These are phyloP conservation scores for Brachirus orientalis DNA, from an alignment of 2,113 vertebrate species.

Conservation along the genomic window DNA sequence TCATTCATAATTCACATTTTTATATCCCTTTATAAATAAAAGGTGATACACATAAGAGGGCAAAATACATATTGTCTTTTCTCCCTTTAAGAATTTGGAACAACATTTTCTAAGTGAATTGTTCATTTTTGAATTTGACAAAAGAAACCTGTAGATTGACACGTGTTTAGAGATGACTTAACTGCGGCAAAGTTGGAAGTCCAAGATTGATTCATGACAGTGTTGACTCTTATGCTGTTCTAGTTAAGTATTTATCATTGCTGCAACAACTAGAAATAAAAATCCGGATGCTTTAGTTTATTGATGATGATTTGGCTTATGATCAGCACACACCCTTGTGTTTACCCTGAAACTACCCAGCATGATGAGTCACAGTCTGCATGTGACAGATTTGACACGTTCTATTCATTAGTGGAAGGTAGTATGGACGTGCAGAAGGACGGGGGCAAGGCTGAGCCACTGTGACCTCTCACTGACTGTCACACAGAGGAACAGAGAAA, in stretches of 20 bases:
- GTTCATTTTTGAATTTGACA: not conserved
- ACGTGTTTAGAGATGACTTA: not conserved
- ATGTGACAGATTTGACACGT: not conserved
- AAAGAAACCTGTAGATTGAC: not conserved
- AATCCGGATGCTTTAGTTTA: not conserved
- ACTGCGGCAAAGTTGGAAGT: not conserved
- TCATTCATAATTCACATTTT: not conserved
- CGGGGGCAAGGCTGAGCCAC: slow-evolving; percentile 19
- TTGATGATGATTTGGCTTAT: not conserved
- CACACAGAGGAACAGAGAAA: slow-evolving; percentile 9
- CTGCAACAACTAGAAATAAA: not conserved
- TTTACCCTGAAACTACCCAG: not conserved
- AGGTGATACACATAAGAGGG: too few relatives aligned
- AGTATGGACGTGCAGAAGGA: not conserved
- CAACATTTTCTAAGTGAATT: too few relatives aligned
- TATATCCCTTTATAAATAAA: not conserved
- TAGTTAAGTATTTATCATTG: not conserved
- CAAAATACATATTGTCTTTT: too few relatives aligned
- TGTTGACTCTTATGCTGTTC: not conserved
- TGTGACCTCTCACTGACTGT: slow-evolving; percentile 1
- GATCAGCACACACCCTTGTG: not conserved
- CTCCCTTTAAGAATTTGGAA: not conserved
- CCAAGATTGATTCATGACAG: not conserved
- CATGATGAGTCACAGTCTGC: not conserved
- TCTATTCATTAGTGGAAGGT: not conserved